Base-by-base conservation (phyloP, 2,888 invertebrate species). In the Acanthococcus lagerstroemiae region DNA sequence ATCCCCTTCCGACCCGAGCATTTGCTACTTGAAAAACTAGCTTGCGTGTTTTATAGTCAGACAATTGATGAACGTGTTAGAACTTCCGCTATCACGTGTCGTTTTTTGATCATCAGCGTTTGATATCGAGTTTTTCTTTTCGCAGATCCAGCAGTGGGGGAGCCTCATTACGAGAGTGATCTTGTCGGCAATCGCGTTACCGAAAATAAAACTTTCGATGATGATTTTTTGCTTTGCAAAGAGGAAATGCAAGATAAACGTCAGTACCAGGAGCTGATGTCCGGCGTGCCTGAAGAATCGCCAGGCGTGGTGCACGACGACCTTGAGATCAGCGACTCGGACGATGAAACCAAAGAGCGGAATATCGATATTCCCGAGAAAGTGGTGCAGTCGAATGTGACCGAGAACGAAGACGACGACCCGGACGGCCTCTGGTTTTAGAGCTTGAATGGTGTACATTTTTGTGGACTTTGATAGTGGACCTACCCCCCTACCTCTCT, bases 321-420 rank as follows among this genome's bases (percentile, higher is more conserved):
- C 76, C 77, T 88, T 65, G 86, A 85, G 25, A 85, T 88, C 44
- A 87, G 87, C 27, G 88, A 89, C 71, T 88, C 87, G 67, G 88
- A 88, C 58, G 86, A 86, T 68, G 84, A 84, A 70, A 77, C 48
- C 45, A 68, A 30, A 24, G 69, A 22, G 66, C 69, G 71, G 73
- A 65, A 73, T 73, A 55, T 71, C 72, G 45, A 70, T 72, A 50
- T 69, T 73, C 50, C 73, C 72, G 67, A 72, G 72, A 67, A 69
- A 72, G 4, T 73, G 73, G 17, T 65, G 30, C 55, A 30, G 56
- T 56, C 63, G 15, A 60, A 26, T 27, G 67, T 67, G 27, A 37
- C 12, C n/a, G 71, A 71, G 26, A 72, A 72, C 4, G 78, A 78
- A 19, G 80, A 80, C 52, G 80, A 80, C 66, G 80, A 80, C 65